A percentile compares a stretch with the other conserved stretches of the same genome.
Conservation (phyloP, 2,113 vertebrate species). For the Lampris incognitus region DNA sequence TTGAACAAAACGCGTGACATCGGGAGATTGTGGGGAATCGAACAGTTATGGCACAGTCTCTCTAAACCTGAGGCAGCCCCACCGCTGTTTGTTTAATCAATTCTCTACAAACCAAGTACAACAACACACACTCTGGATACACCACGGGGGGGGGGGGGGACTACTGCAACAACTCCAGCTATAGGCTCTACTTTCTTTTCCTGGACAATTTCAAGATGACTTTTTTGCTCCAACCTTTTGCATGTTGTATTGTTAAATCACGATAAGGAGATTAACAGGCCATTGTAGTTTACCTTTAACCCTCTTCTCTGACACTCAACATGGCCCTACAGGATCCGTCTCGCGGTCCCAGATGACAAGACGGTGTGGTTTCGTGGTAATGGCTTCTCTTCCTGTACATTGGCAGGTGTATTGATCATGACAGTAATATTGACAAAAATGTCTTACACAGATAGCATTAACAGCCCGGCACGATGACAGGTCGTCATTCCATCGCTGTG, state of each 20-base stretch:
- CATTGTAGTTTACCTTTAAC: conserved; percentile 52
- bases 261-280: conserved; percentile 41
- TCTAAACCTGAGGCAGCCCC: no score
- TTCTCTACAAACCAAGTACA: no score
- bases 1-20: no score
- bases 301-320: conserved; percentile 19
- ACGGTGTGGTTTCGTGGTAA: conserved; percentile 29
- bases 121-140: not conserved
- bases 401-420: conserved; percentile 21
- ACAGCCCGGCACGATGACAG: conserved; percentile 22
- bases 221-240: conserved; percentile 41
- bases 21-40: no score
- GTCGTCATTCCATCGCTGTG: not conserved
- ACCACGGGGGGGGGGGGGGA: not conserved
- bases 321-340: not conserved
- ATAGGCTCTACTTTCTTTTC: not conserved
- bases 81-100: no score
- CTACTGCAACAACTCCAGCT: not conserved
- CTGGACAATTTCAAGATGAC: conserved; percentile 1
- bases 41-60: no score
- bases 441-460: conserved; percentile 36
- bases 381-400: conserved; percentile 12
- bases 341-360: conserved; percentile 9
- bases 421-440: conserved; percentile 41
- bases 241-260: conserved; percentile 43